Evolutionary conservation across 2,888 invertebrate genomes (phyloP).

Genomic region (Agrotis puta): DNA sequence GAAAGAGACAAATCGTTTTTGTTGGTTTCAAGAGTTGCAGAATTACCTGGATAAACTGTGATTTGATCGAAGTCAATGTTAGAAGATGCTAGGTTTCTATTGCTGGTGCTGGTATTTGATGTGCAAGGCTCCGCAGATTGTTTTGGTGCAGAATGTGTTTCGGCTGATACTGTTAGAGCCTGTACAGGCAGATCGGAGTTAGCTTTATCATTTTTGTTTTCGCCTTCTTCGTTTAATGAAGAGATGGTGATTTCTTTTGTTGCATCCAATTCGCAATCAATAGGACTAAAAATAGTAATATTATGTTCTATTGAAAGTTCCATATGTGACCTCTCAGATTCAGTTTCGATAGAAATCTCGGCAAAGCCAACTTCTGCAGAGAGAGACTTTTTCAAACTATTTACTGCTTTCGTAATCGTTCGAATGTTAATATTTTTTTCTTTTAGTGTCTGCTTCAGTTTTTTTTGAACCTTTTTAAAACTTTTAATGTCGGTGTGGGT

Average conservation of each 20-base stretch:
- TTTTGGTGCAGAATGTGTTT: conserved; percentile 45
- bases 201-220: conserved; percentile 6
- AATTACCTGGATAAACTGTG: no score
- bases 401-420: neutral
- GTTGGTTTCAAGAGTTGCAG: no score
- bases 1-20: no score
- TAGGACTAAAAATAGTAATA: neutral
- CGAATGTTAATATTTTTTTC: neutral
- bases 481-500: no score
- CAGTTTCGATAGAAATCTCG: neutral
- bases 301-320: neutral
- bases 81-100: no score
- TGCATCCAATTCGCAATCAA: neutral
- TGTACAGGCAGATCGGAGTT: neutral
- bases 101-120: no score
- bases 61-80: no score
- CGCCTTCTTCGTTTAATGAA: neutral
- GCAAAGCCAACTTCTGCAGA: neutral
- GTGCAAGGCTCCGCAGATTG: neutral
- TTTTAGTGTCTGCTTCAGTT: neutral
- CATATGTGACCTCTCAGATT: neutral
- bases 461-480: no score
- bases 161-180: conserved; percentile 41
- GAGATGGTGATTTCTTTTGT: conserved; percentile 8
- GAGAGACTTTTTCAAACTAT: neutral